Evolutionary conservation across 2,113 vertebrate genomes (phyloP).

Genomic region (Dendrocopos noguchii): DNA sequence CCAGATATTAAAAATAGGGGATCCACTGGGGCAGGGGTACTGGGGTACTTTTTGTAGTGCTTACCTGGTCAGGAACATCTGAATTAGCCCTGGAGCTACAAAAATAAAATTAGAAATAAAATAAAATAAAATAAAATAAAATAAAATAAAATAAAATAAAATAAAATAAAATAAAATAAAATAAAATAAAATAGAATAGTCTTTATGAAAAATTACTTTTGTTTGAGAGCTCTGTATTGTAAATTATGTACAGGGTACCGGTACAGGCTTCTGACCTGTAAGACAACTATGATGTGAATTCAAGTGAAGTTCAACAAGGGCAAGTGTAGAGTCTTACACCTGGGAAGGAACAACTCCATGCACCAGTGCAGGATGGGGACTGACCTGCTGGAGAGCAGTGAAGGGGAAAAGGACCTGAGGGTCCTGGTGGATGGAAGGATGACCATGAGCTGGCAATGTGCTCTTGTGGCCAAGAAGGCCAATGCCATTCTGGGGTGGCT

Average conservation of each 20-base stretch:
- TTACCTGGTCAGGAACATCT: not conserved
- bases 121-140: not conserved
- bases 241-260: not conserved
- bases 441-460: too few relatives aligned
- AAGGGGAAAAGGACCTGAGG: too few relatives aligned
- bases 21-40: not conserved
- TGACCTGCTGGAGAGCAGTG: too few relatives aligned
- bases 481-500: too few relatives aligned
- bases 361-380: too few relatives aligned
- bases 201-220: not conserved
- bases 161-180: not conserved
- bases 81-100: not conserved
- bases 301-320: too few relatives aligned
- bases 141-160: too few relatives aligned
- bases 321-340: too few relatives aligned
- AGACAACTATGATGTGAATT: not conserved
- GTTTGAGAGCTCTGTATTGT: fast-evolving
- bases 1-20: not conserved
- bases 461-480: too few relatives aligned
- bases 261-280: not conserved
- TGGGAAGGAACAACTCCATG: too few relatives aligned
- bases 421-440: too few relatives aligned
- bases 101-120: too few relatives aligned
- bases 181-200: not conserved
- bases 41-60: not conserved